Evolutionary conservation across 2,888 invertebrate genomes (phyloP).

Genomic region (Acleris literana): DNA sequence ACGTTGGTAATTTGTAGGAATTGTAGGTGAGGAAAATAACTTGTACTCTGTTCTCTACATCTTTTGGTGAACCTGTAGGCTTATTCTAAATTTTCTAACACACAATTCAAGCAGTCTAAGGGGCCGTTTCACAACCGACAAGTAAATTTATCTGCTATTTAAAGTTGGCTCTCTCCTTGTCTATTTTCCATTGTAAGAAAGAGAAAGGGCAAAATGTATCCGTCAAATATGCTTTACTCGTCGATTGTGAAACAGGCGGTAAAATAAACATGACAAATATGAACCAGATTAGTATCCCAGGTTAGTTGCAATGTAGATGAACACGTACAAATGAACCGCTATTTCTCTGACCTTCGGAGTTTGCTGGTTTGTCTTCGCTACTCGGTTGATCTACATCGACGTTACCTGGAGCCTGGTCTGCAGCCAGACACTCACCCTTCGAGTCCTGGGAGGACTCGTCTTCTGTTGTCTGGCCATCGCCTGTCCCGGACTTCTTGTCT

Average conservation of each 20-base stretch:
- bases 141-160: too few relatives aligned
- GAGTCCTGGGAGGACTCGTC: constrained; percentile 82
- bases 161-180: too few relatives aligned
- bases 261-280: constrained; percentile 14
- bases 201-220: too few relatives aligned
- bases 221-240: too few relatives aligned
- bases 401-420: constrained; percentile 65
- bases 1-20: too few relatives aligned
- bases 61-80: too few relatives aligned
- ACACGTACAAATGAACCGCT: constrained; percentile 50
- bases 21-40: too few relatives aligned
- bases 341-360: constrained; percentile 61
- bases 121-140: too few relatives aligned
- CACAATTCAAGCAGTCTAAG: not conserved
- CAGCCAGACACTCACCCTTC: constrained; percentile 72
- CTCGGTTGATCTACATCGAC: constrained; percentile 73
- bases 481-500: constrained; percentile 78
- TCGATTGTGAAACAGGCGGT: too few relatives aligned
- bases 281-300: constrained; percentile 49
- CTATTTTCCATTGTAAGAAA: too few relatives aligned
- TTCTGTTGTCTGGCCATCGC: constrained; percentile 78
- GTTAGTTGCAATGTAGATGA: constrained; percentile 78
- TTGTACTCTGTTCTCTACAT: too few relatives aligned
- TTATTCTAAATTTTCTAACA: too few relatives aligned
- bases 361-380: constrained; percentile 48